Evolutionary conservation across 2,797 vertebrate species (phyloP).

Genomic region (Acanthiza pusilla): DNA sequence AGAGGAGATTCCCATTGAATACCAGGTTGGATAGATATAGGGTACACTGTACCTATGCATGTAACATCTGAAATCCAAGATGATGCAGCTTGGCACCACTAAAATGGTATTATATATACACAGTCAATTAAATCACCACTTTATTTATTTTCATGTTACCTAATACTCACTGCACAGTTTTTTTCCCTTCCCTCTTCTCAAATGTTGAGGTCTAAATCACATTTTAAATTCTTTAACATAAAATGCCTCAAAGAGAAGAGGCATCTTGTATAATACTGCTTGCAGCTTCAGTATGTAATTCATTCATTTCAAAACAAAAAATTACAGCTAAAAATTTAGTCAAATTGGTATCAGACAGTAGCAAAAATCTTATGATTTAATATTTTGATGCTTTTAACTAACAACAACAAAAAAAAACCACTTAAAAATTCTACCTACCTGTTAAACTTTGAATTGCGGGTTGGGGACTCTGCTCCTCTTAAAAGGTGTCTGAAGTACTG

Average conservation of each 20-base stretch:
- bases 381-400: background rate
- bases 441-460: constrained; percentile 84
- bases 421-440: constrained; percentile 74
- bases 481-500: constrained; percentile 95
- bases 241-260: background rate
- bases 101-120: background rate
- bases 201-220: background rate
- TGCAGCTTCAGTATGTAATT: background rate
- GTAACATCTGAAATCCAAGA: background rate
- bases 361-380: background rate
- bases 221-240: background rate
- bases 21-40: background rate
- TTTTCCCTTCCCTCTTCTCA: background rate
- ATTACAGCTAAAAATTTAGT: background rate
- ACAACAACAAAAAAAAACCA: background rate
- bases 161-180: background rate
- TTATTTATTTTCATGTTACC: background rate
- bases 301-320: background rate
- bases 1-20: background rate
- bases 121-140: background rate
- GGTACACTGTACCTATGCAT: background rate
- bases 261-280: background rate
- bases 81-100: background rate
- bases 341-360: background rate
- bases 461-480: constrained; percentile 88